phyloP scores from a whole-genome alignment of 2,888 invertebrate species.

The Macaria notata region DNA sequence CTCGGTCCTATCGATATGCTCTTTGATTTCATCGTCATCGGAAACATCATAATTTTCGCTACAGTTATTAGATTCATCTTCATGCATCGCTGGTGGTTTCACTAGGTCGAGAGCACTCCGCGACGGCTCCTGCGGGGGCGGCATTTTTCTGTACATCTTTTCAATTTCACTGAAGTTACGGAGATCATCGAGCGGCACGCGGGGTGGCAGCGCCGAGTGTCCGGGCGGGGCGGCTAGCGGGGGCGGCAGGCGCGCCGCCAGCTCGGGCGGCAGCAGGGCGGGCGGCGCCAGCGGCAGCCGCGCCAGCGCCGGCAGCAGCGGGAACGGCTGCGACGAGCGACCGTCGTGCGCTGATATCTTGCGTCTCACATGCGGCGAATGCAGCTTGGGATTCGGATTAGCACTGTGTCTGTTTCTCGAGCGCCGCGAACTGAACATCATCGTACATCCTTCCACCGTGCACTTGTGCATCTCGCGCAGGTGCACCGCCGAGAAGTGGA shows the following conservation, averaged over 20 bases:
- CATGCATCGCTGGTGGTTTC: slow-evolving; percentile 52
- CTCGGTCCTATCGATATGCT: slow-evolving; percentile 47
- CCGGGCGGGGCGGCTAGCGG: slow-evolving; percentile 53
- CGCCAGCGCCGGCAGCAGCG: slow-evolving; percentile 86
- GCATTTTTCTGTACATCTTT: slow-evolving; percentile 76
- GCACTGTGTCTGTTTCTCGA: slow-evolving; percentile 98
- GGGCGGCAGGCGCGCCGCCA: slow-evolving; percentile 67
- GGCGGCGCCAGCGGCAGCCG: slow-evolving; percentile 88
- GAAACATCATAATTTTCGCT: slow-evolving; percentile 68
- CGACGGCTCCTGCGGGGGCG: slow-evolving; percentile 58
- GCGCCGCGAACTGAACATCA: slow-evolving; percentile 98
- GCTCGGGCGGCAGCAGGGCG: slow-evolving; percentile 84
- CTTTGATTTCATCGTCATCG: slow-evolving; percentile 64
- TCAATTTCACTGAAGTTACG: slow-evolving; percentile 80
- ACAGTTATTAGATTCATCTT: slow-evolving; percentile 64
- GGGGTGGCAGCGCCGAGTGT: slow-evolving; percentile 78
- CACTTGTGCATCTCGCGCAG: slow-evolving; percentile 99
- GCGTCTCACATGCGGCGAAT: slow-evolving; percentile 95
- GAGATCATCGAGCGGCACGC: slow-evolving; percentile 73
- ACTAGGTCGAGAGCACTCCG: slow-evolving; percentile 65
- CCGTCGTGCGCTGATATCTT: slow-evolving; percentile 97
- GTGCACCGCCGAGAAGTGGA: slow-evolving; percentile 99
- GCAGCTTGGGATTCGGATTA: slow-evolving; percentile 98
- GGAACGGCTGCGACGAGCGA: slow-evolving; percentile 91
- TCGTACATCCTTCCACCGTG: slow-evolving; percentile 98